phyloP scores from a whole-genome alignment of 2,888 invertebrate genomes.

The Trissoscelio sp. region DNA sequence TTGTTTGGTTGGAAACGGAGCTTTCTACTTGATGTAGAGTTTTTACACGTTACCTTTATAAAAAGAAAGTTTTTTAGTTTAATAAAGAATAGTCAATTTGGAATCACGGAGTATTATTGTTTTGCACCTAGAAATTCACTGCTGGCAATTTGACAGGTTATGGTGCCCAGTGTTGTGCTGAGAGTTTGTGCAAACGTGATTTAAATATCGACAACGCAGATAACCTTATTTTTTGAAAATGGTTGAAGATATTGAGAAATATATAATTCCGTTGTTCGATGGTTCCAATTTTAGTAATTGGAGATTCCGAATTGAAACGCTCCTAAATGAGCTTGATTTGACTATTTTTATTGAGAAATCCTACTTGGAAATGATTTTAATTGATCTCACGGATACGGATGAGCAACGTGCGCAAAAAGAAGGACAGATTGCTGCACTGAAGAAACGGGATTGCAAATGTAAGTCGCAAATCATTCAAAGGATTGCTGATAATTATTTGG shows the following conservation, averaged over 20 bases:
- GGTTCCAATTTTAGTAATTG: conserved; percentile 18
- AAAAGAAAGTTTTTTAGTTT: too few species aligned
- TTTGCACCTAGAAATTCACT: too few species aligned
- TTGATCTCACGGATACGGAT: conserved; percentile 5
- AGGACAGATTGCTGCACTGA: neutral
- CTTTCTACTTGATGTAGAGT: too few species aligned
- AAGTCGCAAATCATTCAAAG: conserved; percentile 71
- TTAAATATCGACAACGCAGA: neutral
- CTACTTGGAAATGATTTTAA: conserved; percentile 35
- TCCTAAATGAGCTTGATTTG: conserved; percentile 21
- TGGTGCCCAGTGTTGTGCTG: conserved; percentile 12
- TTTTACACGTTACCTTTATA: too few species aligned
- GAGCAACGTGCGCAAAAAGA: conserved; percentile 5
- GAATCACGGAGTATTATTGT: too few species aligned
- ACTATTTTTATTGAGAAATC: conserved; percentile 12
- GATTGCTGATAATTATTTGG: conserved; percentile 68
- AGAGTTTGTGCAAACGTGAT: neutral
- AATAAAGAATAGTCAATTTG: too few species aligned
- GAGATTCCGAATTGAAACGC: conserved; percentile 18
- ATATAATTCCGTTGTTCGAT: conserved; percentile 30
- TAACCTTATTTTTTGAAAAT: conserved; percentile 24
- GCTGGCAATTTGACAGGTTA: conserved; percentile 15
- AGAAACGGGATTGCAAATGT: conserved; percentile 67
- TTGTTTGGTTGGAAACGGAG: too few species aligned
- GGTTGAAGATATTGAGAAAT: conserved; percentile 7